Evolutionary conservation across 1,140 invertebrate species (phyloP).

Genomic region (Sarcophaga peregrina): DNA sequence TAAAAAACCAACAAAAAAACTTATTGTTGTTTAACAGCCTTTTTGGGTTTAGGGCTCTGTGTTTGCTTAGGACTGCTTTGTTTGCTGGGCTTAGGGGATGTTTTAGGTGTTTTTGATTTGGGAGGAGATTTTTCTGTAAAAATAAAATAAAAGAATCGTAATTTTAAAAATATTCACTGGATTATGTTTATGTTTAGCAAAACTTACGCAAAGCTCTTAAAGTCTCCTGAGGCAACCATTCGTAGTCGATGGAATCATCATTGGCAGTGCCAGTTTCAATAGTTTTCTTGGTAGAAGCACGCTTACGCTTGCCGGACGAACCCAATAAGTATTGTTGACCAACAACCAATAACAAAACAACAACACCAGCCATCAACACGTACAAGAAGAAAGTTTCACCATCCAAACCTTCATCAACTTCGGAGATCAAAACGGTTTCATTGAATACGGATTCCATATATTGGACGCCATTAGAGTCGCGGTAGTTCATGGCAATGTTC

Average conservation of each 20-base stretch:
- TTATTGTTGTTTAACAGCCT: slow-evolving; percentile 61
- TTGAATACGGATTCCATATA: slow-evolving; percentile 96
- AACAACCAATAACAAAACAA: slow-evolving; percentile 86
- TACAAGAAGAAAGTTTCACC: slow-evolving; percentile 99
- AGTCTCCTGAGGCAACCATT: slow-evolving; percentile 95
- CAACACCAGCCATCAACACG: slow-evolving; percentile 89
- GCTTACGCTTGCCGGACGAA: slow-evolving; percentile 70
- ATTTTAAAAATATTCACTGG: slow-evolving; percentile 28
- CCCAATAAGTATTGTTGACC: slow-evolving; percentile 90
- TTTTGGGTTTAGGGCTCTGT: slow-evolving; percentile 79
- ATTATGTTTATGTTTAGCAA: slow-evolving; percentile 31
- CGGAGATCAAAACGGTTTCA: slow-evolving; percentile 96
- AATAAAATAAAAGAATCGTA: slow-evolving; percentile 46
- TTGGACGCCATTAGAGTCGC: slow-evolving; percentile 77
- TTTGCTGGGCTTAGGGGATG: slow-evolving; percentile 67
- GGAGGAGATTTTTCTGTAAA: slow-evolving; percentile 73
- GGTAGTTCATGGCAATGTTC: slow-evolving; percentile 93
- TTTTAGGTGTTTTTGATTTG: slow-evolving; percentile 65
- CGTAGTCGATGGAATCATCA: slow-evolving; percentile 94
- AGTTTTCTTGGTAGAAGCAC: slow-evolving; percentile 71
- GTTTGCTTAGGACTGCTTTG: slow-evolving; percentile 66
- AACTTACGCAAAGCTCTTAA: slow-evolving; percentile 84
- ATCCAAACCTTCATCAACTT: slow-evolving; percentile 96
- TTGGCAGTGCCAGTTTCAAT: slow-evolving; percentile 86
- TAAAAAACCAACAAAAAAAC: background rate